Percentiles rank a stretch among this genome's conserved stretches.
phyloP scores from a whole-genome alignment of 2,888 invertebrate genomes.

The Iselma pallidipennis region DNA sequence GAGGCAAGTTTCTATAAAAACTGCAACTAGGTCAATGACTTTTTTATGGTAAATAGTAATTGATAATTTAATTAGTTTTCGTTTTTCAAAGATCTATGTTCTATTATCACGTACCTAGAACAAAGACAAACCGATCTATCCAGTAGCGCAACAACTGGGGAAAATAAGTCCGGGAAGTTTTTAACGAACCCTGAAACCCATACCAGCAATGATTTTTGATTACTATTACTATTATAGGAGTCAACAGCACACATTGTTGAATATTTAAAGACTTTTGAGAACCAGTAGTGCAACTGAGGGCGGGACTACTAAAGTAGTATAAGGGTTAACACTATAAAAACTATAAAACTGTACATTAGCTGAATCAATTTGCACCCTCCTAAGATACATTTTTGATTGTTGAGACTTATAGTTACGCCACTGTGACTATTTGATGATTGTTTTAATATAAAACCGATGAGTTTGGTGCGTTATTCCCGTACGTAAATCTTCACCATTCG shows the following conservation, averaged over 20 bases:
- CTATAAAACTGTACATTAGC: too few species aligned
- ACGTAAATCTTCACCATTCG: constrained; percentile 47
- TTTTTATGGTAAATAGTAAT: background rate
- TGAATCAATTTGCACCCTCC: too few species aligned
- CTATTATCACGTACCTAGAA: background rate
- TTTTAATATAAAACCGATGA: constrained; percentile 16
- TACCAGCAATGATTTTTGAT: too few species aligned
- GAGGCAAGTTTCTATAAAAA: background rate
- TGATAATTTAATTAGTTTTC: background rate
- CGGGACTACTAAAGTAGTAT: too few species aligned
- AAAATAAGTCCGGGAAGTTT: too few species aligned
- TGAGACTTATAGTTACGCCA: background rate
- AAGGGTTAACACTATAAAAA: too few species aligned
- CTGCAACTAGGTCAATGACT: background rate
- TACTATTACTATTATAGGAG: too few species aligned
- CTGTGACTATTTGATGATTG: background rate
- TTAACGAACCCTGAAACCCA: too few species aligned
- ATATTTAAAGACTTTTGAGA: too few species aligned
- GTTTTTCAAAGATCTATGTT: background rate
- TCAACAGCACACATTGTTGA: too few species aligned
- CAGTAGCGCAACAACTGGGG: background rate
- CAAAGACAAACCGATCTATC: background rate
- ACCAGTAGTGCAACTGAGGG: too few species aligned
- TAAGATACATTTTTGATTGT: too few species aligned
- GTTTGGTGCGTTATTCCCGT: constrained; percentile 37